Evolutionary conservation across 1,140 invertebrate species (phyloP), one percentile per base, ranked within the genome.

Genomic region (Andrena cerasifolii): DNA sequence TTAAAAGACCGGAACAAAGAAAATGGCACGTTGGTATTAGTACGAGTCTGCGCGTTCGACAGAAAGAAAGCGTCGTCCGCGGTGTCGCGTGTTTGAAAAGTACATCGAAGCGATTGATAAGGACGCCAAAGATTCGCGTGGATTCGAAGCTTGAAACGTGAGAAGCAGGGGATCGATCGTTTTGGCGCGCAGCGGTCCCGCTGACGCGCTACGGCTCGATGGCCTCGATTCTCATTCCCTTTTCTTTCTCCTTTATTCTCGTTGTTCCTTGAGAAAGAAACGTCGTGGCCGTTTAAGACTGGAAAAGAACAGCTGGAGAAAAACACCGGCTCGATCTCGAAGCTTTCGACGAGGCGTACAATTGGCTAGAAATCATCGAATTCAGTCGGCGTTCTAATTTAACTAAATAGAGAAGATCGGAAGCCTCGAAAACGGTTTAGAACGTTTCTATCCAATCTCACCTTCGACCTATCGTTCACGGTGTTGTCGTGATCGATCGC

Each of bases 1-100:
- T n/a, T 54, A 70, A 43, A 31, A 33, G 18, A 54, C 21, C 12
- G 26, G 21, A 28, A 43, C 16, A 5, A 28, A n/a, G 3, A 58
- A 28, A 76, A 76, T 76, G 66, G 66, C 66, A 45, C 67, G 14
- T 43, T 77, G n/a, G n/a, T n/a, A n/a, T 24, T 51, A 18, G 26
- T 65, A 54, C 33, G 33, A 12, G 8, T 21, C 21, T 21, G 40
- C 58, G 1, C 12, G 61, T 58, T 33, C 61, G 56, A 47, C 72
- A 62, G 73, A 78, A 73, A 56, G 33, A 40, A n/a, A 51, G 49
- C 49, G 24, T 51, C 49, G 7, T 5, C n/a, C n/a, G 49, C 49
- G n/a, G 0, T 14, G 45, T 49, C 2, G 10, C 16, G 14, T 4
- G 16, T 3, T 49, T 40, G n/a, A 40, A 40, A 40, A 40, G 14